phyloP scores from a whole-genome alignment of 2,113 vertebrate genomes.

The Pontoporia blainvillei region DNA sequence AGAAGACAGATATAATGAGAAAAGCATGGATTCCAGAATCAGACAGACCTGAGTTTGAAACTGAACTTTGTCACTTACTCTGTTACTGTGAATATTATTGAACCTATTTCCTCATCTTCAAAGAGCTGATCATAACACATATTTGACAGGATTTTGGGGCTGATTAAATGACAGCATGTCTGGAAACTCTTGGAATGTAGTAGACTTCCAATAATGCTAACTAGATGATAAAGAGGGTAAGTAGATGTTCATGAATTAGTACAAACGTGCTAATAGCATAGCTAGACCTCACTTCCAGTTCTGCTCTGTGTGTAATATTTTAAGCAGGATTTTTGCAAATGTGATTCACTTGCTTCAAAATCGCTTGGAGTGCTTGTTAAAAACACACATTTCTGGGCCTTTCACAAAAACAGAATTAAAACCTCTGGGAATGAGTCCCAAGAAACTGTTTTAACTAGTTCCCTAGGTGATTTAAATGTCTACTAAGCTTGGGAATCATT shows the following conservation, averaged over 20 bases:
- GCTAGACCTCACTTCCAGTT: not conserved
- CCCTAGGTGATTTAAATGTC: not conserved
- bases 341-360: not conserved
- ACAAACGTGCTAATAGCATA: not conserved
- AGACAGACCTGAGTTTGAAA: not conserved
- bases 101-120: not conserved
- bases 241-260: not conserved
- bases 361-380: not conserved
- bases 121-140: not conserved
- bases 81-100: not conserved
- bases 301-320: not conserved
- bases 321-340: not conserved
- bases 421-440: not conserved
- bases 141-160: not conserved
- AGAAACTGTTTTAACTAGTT: not conserved
- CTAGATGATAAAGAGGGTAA: not conserved
- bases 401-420: slow-evolving; percentile 13
- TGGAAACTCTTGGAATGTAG: not conserved
- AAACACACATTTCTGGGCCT: not conserved
- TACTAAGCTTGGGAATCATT: not conserved
- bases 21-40: not conserved
- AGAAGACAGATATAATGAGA: not conserved
- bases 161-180: not conserved
- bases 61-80: not conserved
- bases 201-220: not conserved